Evolutionary conservation across 2,113 vertebrate species (phyloP).

Genomic region (Amblyornis subalaris): DNA sequence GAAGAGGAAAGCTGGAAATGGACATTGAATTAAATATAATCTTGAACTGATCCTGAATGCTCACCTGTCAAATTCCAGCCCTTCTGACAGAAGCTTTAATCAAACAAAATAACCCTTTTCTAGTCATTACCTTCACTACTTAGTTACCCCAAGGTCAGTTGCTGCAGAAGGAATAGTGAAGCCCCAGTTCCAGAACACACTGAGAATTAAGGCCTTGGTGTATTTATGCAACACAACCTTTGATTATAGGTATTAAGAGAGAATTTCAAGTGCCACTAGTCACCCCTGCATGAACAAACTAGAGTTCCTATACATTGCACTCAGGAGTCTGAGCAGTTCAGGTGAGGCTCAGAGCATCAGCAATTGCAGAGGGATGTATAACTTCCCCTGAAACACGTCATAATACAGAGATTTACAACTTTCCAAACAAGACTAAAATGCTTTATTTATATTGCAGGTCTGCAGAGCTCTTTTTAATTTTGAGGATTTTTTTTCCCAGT

Average conservation of each 20-base stretch:
- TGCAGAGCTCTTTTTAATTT: neutral
- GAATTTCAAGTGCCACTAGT: neutral
- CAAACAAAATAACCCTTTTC: neutral
- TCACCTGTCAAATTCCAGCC: neutral
- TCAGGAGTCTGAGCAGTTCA: neutral
- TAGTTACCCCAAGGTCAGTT: neutral
- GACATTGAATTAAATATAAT: neutral
- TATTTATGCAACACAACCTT: neutral
- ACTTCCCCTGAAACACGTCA: neutral
- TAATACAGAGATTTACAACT: neutral
- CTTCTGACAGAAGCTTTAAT: neutral
- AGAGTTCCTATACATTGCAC: neutral
- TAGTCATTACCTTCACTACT: neutral
- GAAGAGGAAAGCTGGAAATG: neutral
- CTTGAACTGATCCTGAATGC: neutral
- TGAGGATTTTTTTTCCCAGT: accelerated
- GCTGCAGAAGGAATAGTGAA: neutral
- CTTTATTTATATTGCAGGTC: neutral
- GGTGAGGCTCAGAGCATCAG: neutral
- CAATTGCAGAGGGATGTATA: neutral
- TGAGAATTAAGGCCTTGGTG: neutral
- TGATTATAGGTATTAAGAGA: neutral
- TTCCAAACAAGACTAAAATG: neutral
- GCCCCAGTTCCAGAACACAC: neutral
- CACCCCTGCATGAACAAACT: neutral